A percentile compares a stretch with the other conserved stretches of the same genome.
phyloP scores from a whole-genome alignment of 2,113 vertebrate genomes.

The Psettodes erumei region DNA sequence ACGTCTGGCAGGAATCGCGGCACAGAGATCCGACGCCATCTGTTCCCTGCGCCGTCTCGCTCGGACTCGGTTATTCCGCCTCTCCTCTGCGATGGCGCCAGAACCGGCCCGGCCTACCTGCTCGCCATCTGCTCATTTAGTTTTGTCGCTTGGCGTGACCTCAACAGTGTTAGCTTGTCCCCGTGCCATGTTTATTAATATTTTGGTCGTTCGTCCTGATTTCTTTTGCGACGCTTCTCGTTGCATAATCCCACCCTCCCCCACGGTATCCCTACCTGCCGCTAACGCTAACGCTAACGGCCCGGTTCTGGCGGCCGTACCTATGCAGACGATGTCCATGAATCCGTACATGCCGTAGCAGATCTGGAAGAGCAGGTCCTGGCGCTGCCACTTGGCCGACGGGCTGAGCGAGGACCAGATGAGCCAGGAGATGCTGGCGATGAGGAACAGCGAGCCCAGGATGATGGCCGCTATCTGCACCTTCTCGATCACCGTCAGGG shows the following conservation, averaged over 20 bases:
- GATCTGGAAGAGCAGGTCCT: constrained; percentile 96
- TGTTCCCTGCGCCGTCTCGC: constrained; percentile 65
- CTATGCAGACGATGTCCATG: constrained; percentile 97
- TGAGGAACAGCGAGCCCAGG: constrained; percentile 94
- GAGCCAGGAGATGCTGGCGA: constrained; percentile 97
- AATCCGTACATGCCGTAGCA: constrained; percentile 98
- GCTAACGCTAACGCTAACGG: background rate
- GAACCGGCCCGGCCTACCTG: constrained; percentile 44
- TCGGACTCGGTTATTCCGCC: constrained; percentile 37
- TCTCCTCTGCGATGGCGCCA: constrained; percentile 45
- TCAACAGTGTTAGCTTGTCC: constrained; percentile 51
- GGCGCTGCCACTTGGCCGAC: constrained; percentile 95
- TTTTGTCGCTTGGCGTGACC: constrained; percentile 37
- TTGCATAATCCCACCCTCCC: constrained; percentile 30
- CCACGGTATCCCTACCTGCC: background rate
- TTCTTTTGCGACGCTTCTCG: constrained; percentile 7
- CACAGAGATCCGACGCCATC: constrained; percentile 69
- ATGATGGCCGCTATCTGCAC: constrained; percentile 96
- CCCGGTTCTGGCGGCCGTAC: constrained; percentile 76
- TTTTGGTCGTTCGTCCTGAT: constrained; percentile 18
- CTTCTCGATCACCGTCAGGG: constrained; percentile 95
- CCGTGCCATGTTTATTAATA: constrained; percentile 54
- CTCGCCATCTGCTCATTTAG: constrained; percentile 55
- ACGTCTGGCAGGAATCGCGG: constrained; percentile 59
- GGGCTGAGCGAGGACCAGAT: constrained; percentile 96